Evolutionary conservation across 1,140 invertebrate genomes (phyloP), one percentile per base, ranked within the genome.

Genomic region (Drosophila fuyamai): DNA sequence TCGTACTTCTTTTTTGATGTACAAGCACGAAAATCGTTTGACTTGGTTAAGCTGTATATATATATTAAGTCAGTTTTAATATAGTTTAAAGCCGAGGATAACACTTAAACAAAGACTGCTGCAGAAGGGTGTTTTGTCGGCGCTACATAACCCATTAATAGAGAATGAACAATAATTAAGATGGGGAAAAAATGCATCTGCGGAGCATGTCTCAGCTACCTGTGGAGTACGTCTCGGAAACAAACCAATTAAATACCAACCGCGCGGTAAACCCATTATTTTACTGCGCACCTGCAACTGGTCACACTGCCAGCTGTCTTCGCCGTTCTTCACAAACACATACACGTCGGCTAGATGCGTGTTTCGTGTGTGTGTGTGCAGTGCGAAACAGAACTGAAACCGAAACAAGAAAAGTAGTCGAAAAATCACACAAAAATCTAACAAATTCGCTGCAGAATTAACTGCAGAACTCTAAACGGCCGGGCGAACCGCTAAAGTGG

Each of bases 401-500:
- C 29, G 61, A 65, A 65, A 57, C 55, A 62, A 71, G 55, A 61
- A 70, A 72, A 72, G 53, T 38, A 43, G 59, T 46, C 71, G 59
- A 75, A 75, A 68, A 75, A 75, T 56, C 71, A 74, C 32, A 74
- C 32, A 65, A 56, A 65, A 75, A 75, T 43, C 47, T 16, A 44
- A n/a, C 47, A 18, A 75, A 57, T 41, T 27, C n/a, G 54, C 62
- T 58, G 63, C 66, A 73, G 71, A 50, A 75, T 71, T 67, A 57
- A 60, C 46, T 32, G 29, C 29, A 32, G 29, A 32, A 32, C 8
- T 32, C 29, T 32, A 32, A 7, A 32, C 47, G 18, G 38, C 46
- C 65, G 18, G 12, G 32, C n/a, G 41, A 61, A 46, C 56, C 72
- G 54, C 56, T 79, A 89, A 89, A 90, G 81, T 89, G 81, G 81